Evolutionary conservation across 1,140 invertebrate genomes (phyloP).

Genomic region (Tenebrio molitor): DNA sequence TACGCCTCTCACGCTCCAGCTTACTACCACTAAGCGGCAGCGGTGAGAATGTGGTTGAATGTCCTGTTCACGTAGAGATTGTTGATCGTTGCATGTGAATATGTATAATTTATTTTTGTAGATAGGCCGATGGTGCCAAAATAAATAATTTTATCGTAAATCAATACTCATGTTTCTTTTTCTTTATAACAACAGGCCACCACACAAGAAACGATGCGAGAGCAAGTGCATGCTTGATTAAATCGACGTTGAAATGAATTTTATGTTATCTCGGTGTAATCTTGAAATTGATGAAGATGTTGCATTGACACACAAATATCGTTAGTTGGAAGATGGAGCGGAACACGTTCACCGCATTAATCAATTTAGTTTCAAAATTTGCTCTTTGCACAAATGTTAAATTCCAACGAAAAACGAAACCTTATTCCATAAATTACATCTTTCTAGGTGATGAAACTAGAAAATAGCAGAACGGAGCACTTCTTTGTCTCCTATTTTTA

Average conservation of each 20-base stretch:
- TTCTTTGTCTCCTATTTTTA: too few species aligned
- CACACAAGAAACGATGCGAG: too few species aligned
- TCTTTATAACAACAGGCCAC: too few species aligned
- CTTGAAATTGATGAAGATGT: not conserved
- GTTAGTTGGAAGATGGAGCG: not conserved
- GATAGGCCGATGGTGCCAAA: constrained; percentile 10
- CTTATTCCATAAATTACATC: not conserved
- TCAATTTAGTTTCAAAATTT: constrained; percentile 15
- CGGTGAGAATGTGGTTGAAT: constrained; percentile 25
- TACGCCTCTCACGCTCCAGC: constrained; percentile 48
- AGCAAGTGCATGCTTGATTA: too few species aligned
- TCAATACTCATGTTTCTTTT: not conserved
- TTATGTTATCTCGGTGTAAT: too few species aligned
- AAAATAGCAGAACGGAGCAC: too few species aligned
- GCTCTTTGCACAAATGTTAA: constrained; percentile 15
- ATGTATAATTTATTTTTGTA: constrained; percentile 45
- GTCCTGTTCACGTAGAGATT: constrained; percentile 4
- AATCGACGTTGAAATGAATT: too few species aligned
- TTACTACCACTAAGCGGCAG: constrained; percentile 37
- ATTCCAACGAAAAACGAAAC: not conserved
- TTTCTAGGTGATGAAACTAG: not conserved
- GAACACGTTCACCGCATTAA: not conserved
- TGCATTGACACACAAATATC: constrained; percentile 4
- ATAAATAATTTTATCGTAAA: constrained; percentile 32
- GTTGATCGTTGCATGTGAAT: constrained; percentile 42